These are phyloP conservation scores for Phenganax subtilis DNA, from an alignment of 92 coral and sea anemone species.

Conservation along the genomic window DNA sequence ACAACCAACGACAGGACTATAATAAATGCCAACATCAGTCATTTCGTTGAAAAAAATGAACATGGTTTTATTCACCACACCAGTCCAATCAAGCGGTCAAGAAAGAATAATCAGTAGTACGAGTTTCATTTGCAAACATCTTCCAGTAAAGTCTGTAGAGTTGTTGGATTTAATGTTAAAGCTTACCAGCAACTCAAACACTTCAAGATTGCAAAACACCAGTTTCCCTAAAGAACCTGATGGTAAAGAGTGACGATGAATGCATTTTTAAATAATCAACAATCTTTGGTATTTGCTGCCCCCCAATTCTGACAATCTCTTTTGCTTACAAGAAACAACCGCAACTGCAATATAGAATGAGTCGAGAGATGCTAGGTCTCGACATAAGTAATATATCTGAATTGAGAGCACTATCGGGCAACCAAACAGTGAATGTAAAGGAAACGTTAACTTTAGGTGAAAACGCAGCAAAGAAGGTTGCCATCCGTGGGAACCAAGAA, in stretches of 20 bases:
- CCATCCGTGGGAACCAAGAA: slow-evolving; percentile 38
- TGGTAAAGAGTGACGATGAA: slow-evolving; percentile 32
- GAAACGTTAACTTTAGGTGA: slow-evolving; percentile 45
- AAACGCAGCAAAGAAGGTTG: slow-evolving; percentile 48
- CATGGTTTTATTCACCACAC: slow-evolving; percentile 41
- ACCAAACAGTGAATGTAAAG: slow-evolving; percentile 58
- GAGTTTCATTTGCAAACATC: slow-evolving; percentile 58
- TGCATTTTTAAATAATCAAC: slow-evolving; percentile 45
- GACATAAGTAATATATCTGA: not conserved
- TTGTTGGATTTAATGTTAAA: slow-evolving; percentile 53
- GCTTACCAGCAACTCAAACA: slow-evolving; percentile 46
- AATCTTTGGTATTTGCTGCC: slow-evolving; percentile 42
- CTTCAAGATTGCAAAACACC: slow-evolving; percentile 53
- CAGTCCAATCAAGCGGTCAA: slow-evolving; percentile 22
- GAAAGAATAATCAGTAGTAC: slow-evolving; percentile 41
- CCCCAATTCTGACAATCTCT: slow-evolving; percentile 45
- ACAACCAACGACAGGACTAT: too few species aligned
- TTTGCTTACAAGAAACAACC: slow-evolving; percentile 33
- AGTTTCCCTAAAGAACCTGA: slow-evolving; percentile 45
- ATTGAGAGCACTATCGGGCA: slow-evolving; percentile 32
- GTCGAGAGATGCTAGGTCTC: not conserved
- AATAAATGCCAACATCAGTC: too few species aligned
- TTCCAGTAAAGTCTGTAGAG: slow-evolving; percentile 45
- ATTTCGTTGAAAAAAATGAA: slow-evolving; percentile 9
- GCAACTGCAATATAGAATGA: not conserved